Evolutionary conservation across 2,797 vertebrate genomes (phyloP).

Genomic region (Neopelma chrysocephalum): DNA sequence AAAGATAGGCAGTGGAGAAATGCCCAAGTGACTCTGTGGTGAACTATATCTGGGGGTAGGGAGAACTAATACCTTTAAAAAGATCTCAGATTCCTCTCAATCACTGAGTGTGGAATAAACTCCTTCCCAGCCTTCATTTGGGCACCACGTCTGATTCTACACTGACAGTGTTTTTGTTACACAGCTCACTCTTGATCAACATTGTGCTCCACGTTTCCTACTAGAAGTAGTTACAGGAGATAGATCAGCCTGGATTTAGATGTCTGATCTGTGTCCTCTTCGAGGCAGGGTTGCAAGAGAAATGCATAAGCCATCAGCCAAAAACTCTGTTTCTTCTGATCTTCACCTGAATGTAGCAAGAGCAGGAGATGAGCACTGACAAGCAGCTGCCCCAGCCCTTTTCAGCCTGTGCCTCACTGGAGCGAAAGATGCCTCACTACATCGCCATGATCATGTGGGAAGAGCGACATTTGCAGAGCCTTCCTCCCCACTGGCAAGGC

Average conservation of each 20-base stretch:
- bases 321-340: background rate
- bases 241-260: background rate
- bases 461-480: background rate
- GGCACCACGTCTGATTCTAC: background rate
- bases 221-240: background rate
- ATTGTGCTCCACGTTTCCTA: background rate
- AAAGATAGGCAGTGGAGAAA: background rate
- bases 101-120: background rate
- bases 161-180: background rate
- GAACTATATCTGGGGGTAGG: fast-evolving
- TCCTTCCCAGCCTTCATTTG: background rate
- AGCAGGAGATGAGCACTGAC: background rate
- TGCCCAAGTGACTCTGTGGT: background rate
- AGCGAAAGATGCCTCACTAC: background rate
- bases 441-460: fast-evolving
- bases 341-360: background rate
- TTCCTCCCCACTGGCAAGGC: background rate
- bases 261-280: background rate
- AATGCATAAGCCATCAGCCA: background rate
- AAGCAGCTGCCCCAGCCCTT: background rate
- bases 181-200: background rate
- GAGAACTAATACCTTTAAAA: background rate
- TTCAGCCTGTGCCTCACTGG: background rate
- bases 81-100: background rate
- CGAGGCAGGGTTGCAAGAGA: background rate